Percentiles rank a stretch among this genome's conserved stretches.
Evolutionary conservation across 2,888 invertebrate genomes (phyloP).

Genomic region (Catonia carolina): DNA sequence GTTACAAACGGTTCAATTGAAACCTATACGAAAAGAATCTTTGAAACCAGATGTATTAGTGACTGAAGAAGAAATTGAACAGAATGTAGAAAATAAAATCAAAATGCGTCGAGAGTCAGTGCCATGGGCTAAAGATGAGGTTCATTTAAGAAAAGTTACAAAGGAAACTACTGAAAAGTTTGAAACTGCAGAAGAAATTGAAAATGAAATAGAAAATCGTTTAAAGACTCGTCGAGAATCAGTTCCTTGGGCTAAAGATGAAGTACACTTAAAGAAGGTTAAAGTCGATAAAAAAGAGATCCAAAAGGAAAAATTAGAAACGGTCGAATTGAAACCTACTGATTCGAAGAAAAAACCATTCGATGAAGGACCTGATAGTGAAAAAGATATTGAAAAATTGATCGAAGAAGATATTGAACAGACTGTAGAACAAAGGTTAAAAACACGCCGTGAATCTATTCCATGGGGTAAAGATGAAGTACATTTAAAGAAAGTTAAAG

Average conservation of each 20-base stretch:
- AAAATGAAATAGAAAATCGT: conserved; percentile 12
- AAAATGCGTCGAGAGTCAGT: conserved; percentile 14
- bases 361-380: not conserved
- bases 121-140: conserved; percentile 42
- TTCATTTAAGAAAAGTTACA: conserved; percentile 28
- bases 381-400: conserved; percentile 25
- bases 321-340: not conserved
- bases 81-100: not conserved
- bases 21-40: conserved; percentile 48
- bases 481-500: conserved; percentile 22
- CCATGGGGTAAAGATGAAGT: conserved; percentile 43
- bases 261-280: conserved; percentile 32
- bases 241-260: conserved; percentile 41
- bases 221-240: conserved; percentile 7
- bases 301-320: conserved; percentile 26
- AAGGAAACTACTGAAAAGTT: not conserved
- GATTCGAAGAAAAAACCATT: conserved; percentile 15
- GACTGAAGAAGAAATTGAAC: conserved; percentile 21
- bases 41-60: conserved; percentile 30
- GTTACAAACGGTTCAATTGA: conserved; percentile 44
- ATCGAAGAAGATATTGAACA: conserved; percentile 21
- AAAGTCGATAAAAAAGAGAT: conserved; percentile 38
- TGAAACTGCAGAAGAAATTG: conserved; percentile 17
- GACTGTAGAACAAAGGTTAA: not conserved
- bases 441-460: conserved; percentile 14